phyloP scores from a whole-genome alignment of 2,113 vertebrate species.

The Orientallactaga bullata region DNA sequence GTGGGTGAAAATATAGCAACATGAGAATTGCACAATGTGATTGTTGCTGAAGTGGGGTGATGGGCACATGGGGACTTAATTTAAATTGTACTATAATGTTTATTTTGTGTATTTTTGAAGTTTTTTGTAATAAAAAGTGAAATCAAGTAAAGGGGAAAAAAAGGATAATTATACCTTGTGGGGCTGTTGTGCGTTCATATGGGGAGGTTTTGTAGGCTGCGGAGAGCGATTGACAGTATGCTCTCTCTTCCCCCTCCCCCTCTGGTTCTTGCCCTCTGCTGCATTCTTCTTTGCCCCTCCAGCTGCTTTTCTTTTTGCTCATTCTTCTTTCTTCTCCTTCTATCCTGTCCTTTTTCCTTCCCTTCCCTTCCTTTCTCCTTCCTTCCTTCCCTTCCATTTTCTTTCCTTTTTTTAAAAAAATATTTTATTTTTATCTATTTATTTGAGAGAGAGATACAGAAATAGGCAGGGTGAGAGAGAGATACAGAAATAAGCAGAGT shows the following conservation, averaged over 20 bases:
- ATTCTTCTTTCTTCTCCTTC: neutral
- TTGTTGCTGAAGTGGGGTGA: neutral
- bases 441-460: too few species aligned
- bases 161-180: slow-evolving; percentile 15
- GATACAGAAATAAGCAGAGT: too few species aligned
- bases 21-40: neutral
- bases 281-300: neutral
- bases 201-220: neutral
- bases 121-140: slow-evolving; percentile 58
- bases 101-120: slow-evolving; percentile 44
- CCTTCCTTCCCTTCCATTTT: neutral
- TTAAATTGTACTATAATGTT: slow-evolving; percentile 22
- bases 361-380: neutral
- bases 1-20: neutral
- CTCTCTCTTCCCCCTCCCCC: neutral
- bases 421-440: too few species aligned
- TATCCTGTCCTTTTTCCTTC: accelerated
- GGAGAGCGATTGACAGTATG: neutral
- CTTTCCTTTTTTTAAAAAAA: too few species aligned
- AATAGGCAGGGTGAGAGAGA: too few species aligned
- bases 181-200: neutral
- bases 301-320: accelerated
- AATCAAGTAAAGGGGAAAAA: slow-evolving; percentile 60
- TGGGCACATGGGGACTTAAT: neutral
- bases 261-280: neutral